Evolutionary conservation across 2,113 vertebrate genomes (phyloP), one percentile per base, ranked within the genome.

Genomic region (Amblyopsis rosae): DNA sequence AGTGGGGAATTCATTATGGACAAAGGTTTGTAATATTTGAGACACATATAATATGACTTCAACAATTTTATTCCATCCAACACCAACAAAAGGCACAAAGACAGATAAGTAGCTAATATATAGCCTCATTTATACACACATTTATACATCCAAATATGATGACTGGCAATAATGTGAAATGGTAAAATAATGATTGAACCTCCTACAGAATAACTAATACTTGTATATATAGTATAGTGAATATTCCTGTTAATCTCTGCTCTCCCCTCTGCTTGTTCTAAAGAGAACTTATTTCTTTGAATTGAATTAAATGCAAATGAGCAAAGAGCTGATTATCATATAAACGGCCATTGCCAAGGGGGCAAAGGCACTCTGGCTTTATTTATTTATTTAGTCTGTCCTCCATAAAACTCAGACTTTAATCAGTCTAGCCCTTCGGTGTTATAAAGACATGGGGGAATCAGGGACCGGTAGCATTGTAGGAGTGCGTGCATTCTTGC

Each of bases 231-330:
- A 33, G 26, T 26, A 26, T 26, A 26, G 1, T 26, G 26, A 26
- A 26, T 26, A 26, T 26, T 26, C 26, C 26, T 26, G 26, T 26
- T 26, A 1, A 26, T 61, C 56, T 45, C 62, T 75, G 26, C 60
- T 65, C 35, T 33, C 63, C 67, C 53, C 75, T 71, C 57, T 68
- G 75, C 69, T 71, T 65, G 35, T 59, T 58, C 74, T 84, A 57
- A 9, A 26, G 26, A 26, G 26, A 26, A 26, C 61, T 26, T 77
- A 78, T 71, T 75, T 79, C 88, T 92, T 80, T 62, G 84, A 86
- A 92, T 80, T 88, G 85, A 91, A 91, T 90, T 88, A 91, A 90
- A 94, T 93, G 92, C 89, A 92, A 93, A 93, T 92, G 86, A 89
- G 78, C 78, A 70, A 56, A n/a, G 77, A 81, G 78, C 87, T 90